Evolutionary conservation across 2,888 invertebrate genomes (phyloP), one percentile per base, ranked within the genome.

Genomic region (Chloroclystis v-ata): DNA sequence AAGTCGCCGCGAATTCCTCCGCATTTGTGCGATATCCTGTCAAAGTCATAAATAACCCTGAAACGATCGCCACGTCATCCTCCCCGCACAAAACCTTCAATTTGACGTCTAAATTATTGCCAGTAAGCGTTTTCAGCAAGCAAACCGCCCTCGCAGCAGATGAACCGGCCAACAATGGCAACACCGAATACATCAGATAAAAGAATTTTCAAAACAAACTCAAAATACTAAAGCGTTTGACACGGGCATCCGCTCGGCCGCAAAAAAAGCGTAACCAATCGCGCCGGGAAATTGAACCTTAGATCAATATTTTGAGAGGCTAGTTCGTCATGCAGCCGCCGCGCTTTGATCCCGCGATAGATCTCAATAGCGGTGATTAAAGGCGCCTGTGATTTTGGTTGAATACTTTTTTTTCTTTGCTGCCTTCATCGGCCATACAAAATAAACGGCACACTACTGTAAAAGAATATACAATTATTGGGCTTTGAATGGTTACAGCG

Each of bases 121-220:
- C 71, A 75, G 78, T 72, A 73, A 80, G 73, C 67, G 65, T 67
- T 78, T 79, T 77, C 81, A 76, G 78, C 70, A 76, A 78, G 76
- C 78, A 66, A 60, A 72, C 78, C 72, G 71, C 82, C 81, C 71
- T 72, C 71, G 73, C 78, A 78, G 76, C 84, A 84, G 83, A 85
- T 84, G 85, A 84, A 76, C 75, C 70, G 65, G 55, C 28, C 67
- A 75, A 85, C 85, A 87, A 86, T 81, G 73, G 75, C 71, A 74
- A 81, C 79, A 81, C 72, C 81, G 78, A 87, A 87, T 84, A 82
- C 78, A 83, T 82, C 85, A 84, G 80, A 88, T 86, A 88, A 88
- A 89, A 87, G 87, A 87, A 82, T 87, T 86, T 88, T 88, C 86
- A 87, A 88, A 87, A 87, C 88, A 89, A 88, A 87, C 85, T 87